phyloP scores from a whole-genome alignment of 2,113 vertebrate species.

The Neopipo cinnamomea region DNA sequence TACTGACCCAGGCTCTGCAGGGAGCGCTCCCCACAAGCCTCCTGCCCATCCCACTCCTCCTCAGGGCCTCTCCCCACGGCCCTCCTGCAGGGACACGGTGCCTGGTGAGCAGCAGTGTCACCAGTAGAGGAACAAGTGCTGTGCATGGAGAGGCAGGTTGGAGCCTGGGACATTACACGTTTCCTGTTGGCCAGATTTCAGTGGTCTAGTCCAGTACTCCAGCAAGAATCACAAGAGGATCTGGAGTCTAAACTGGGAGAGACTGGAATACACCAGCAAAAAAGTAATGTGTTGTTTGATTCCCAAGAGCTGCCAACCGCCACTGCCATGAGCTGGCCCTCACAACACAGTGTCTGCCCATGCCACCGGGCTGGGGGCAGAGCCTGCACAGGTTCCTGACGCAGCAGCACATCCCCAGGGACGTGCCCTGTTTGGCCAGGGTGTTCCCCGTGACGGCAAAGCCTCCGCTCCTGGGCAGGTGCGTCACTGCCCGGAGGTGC shows the following conservation, averaged over 20 bases:
- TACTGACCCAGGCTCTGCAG: fast-evolving
- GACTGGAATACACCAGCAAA: neutral
- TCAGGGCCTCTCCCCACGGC: neutral
- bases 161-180: neutral
- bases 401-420: neutral
- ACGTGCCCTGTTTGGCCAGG: constrained; percentile 35
- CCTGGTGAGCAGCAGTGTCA: fast-evolving
- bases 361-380: neutral
- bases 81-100: fast-evolving
- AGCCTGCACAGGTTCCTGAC: neutral
- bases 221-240: neutral
- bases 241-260: neutral
- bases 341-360: fast-evolving
- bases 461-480: fast-evolving
- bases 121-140: fast-evolving
- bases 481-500: neutral
- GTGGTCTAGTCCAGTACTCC: neutral
- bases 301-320: neutral
- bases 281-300: neutral
- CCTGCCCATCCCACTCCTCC: neutral
- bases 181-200: neutral
- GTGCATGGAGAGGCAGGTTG: fast-evolving
- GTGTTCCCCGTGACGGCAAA: neutral
- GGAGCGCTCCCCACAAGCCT: neutral
- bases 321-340: neutral